Conservation (phyloP, 1,140 invertebrate genomes). For the Formica exsecta region DNA sequence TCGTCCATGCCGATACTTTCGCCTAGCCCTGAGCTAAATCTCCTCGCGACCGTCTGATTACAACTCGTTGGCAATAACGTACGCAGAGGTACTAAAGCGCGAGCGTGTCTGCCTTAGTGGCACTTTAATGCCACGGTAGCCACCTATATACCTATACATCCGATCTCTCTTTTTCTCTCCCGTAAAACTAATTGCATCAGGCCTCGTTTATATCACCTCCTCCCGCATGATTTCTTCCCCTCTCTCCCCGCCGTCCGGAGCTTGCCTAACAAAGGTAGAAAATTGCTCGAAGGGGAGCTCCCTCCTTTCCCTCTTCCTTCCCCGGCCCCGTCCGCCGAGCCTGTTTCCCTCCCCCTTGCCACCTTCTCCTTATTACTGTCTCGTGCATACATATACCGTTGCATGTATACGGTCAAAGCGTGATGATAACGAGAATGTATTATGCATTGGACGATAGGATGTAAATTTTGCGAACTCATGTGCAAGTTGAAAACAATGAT, state of each 20-base stretch:
- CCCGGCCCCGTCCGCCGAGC: neutral
- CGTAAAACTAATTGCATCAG: conserved; percentile 85
- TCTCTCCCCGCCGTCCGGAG: conserved; percentile 51
- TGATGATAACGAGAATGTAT: conserved; percentile 34
- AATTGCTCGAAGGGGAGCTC: conserved; percentile 71
- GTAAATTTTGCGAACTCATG: conserved; percentile 39
- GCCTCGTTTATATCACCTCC: conserved; percentile 80
- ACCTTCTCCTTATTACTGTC: conserved; percentile 39
- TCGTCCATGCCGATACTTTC: conserved; percentile 81
- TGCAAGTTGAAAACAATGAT: conserved; percentile 51
- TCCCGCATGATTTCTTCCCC: conserved; percentile 67
- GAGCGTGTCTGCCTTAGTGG: conserved; percentile 75
- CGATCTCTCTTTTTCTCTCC: conserved; percentile 68
- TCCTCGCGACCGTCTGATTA: conserved; percentile 73
- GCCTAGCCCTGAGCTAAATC: conserved; percentile 80
- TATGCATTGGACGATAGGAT: conserved; percentile 62
- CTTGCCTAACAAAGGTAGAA: conserved; percentile 80
- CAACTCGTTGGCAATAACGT: conserved; percentile 63
- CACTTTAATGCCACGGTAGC: conserved; percentile 81
- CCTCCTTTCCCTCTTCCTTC: neutral
- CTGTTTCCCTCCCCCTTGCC: conserved; percentile 28
- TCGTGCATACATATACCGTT: conserved; percentile 61
- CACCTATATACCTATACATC: conserved; percentile 73
- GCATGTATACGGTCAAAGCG: conserved; percentile 32
- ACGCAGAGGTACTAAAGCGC: conserved; percentile 76